Conservation (phyloP, 1,140 invertebrate species). For the Tetragonula clypearis region DNA sequence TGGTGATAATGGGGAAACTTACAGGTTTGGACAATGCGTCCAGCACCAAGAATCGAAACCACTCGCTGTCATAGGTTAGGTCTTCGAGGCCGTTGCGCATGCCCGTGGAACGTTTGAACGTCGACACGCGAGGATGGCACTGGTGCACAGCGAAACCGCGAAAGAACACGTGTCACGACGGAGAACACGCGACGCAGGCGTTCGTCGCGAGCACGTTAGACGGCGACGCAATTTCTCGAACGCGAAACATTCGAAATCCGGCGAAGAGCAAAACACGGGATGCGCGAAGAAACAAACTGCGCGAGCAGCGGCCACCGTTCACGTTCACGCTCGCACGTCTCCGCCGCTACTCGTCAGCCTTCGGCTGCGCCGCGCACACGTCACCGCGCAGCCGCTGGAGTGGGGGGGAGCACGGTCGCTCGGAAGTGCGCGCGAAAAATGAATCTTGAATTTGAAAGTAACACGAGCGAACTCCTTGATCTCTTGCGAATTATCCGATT, state of each 20-base stretch:
- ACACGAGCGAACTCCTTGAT: no score
- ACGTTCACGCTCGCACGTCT: slow-evolving; percentile 22
- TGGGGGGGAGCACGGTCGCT: not conserved
- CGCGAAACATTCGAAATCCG: slow-evolving; percentile 8
- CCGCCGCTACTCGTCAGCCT: slow-evolving; percentile 14
- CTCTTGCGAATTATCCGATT: no score
- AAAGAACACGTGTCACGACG: not conserved
- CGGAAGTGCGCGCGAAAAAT: not conserved
- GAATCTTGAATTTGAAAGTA: not conserved
- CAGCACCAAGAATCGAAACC: slow-evolving; percentile 3
- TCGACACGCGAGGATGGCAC: not conserved
- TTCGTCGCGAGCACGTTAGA: not conserved
- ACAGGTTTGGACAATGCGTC: slow-evolving; percentile 2
- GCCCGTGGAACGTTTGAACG: slow-evolving; percentile 28
- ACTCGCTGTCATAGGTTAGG: slow-evolving; percentile 2
- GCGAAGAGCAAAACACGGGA: slow-evolving; percentile 22
- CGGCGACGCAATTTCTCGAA: not conserved
- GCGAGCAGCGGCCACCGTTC: slow-evolving; percentile 36
- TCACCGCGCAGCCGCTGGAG: not conserved
- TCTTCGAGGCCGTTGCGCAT: slow-evolving; percentile 46
- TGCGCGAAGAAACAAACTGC: slow-evolving; percentile 25
- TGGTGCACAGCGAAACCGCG: not conserved
- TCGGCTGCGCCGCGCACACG: not conserved
- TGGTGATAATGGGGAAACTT: not conserved
- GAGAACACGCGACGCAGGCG: no score